phyloP scores from a whole-genome alignment of 2,888 invertebrate genomes.

The Zonitis immaculata region DNA sequence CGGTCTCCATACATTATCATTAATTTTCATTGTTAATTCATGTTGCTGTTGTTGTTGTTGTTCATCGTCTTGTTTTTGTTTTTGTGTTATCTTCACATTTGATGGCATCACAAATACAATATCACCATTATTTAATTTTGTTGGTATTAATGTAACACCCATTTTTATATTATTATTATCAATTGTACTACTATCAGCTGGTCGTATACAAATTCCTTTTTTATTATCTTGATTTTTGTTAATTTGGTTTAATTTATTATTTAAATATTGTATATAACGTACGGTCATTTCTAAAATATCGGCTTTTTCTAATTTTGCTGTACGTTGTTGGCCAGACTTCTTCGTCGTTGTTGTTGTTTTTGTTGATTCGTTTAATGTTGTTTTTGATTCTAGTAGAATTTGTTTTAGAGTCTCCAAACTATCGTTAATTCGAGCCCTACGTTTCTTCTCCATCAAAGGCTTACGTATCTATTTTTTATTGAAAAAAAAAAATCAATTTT shows the following conservation, averaged over 20 bases:
- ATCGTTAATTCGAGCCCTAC: conserved; percentile 54
- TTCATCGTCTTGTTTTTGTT: too few species aligned
- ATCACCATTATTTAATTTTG: conserved; percentile 45
- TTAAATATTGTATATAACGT: conserved; percentile 53
- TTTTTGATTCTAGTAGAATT: conserved; percentile 49
- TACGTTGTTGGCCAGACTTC: conserved; percentile 42
- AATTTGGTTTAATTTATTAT: conserved; percentile 37
- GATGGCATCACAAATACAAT: conserved; percentile 46
- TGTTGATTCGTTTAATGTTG: conserved; percentile 39
- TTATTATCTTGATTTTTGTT: conserved; percentile 4
- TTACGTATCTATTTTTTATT: conserved; percentile 49
- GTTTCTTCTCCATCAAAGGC: conserved; percentile 54
- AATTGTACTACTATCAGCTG: conserved; percentile 36
- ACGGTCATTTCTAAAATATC: conserved; percentile 63
- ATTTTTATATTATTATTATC: conserved; percentile 25
- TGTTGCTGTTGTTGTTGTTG: conserved; percentile 11
- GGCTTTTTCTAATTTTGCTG: conserved; percentile 61
- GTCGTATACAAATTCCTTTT: conserved; percentile 24
- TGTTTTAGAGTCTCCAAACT: conserved; percentile 52
- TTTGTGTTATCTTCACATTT: conserved; percentile 16
- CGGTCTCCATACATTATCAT: conserved; percentile 43
- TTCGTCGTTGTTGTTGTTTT: conserved; percentile 29
- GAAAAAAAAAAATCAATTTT: too few species aligned
- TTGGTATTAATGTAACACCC: conserved; percentile 43
- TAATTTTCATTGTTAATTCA: conserved; percentile 16